Evolutionary conservation across 2,113 vertebrate species (phyloP).

Genomic region (Daboia siamensis): DNA sequence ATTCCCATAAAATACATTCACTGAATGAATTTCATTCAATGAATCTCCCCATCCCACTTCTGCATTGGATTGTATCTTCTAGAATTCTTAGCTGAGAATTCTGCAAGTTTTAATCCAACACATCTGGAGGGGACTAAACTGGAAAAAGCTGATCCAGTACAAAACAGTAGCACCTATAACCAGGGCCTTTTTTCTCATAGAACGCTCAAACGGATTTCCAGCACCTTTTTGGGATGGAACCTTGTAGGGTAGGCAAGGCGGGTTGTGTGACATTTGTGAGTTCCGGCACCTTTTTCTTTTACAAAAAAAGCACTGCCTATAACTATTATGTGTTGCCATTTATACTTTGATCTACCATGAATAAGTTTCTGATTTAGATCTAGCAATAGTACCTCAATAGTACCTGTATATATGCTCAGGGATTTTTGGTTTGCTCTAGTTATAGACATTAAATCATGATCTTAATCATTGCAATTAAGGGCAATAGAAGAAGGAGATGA

Average conservation of each 20-base stretch:
- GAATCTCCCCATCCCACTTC: background rate
- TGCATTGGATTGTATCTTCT: background rate
- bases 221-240: too few relatives aligned
- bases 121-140: background rate
- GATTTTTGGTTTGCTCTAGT: background rate
- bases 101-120: background rate
- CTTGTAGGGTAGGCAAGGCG: too few relatives aligned
- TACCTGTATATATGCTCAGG: background rate
- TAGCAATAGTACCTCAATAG: background rate
- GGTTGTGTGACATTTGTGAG: too few relatives aligned
- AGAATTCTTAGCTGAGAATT: background rate
- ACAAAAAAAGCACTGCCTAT: too few relatives aligned
- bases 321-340: background rate
- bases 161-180: background rate
- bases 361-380: background rate
- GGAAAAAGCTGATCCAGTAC: background rate
- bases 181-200: too few relatives aligned
- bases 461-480: background rate
- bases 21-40: background rate
- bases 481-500: too few relatives aligned
- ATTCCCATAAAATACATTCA: background rate
- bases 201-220: too few relatives aligned
- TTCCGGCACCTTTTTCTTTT: too few relatives aligned
- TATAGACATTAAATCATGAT: background rate
- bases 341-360: background rate